Base-by-base conservation (phyloP, 1,140 invertebrate species). In the Bombus cullumanus region DNA sequence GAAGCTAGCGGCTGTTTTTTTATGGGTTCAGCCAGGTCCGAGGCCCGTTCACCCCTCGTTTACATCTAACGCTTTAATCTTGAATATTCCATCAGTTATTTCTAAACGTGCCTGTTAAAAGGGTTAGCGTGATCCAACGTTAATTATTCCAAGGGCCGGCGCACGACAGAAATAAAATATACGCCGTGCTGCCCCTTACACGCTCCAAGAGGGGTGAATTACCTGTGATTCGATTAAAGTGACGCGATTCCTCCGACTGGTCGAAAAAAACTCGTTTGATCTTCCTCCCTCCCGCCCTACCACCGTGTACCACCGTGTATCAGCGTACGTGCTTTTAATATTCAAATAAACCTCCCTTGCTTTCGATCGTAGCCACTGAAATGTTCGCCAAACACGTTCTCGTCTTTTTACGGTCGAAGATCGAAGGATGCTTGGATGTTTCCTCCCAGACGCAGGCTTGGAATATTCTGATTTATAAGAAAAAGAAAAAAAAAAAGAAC, bases 61-160 rank as follows among this genome's bases (percentile, higher is more conserved):
- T 83, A 88, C 88, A 83, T 86, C 79, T 68, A 88, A 82, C 78
- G 87, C 88, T 91, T 83, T 85, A 91, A 91, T 91, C 83, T 91
- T 47, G 77, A 74, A 86, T 83, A 86, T 89, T 89, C 86, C 86
- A 71, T 84, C 69, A 53, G 86, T 78, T 88, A 82, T 81, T 86
- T 85, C 87, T 86, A 85, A 39, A 83, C 85, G 57, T 18, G 81
- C 62, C 53, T 31, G 82, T 87, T 85, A 87, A 87, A 85, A 85
- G 69, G 83, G 72, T 87, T 87, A 74, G 82, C 86, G 83, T 87
- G 89, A 86, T 81, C 77, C 77, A 68, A 79, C 87, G 87, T 89
- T 90, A 91, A 91, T 90, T 91, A 91, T 90, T 91, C 87, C 81
- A 81, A 83, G 72, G 79, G 75, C 66, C 41, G 28, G 74, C 25